phyloP scores from a whole-genome alignment of 2,113 vertebrate species.

The Gulo gulo region DNA sequence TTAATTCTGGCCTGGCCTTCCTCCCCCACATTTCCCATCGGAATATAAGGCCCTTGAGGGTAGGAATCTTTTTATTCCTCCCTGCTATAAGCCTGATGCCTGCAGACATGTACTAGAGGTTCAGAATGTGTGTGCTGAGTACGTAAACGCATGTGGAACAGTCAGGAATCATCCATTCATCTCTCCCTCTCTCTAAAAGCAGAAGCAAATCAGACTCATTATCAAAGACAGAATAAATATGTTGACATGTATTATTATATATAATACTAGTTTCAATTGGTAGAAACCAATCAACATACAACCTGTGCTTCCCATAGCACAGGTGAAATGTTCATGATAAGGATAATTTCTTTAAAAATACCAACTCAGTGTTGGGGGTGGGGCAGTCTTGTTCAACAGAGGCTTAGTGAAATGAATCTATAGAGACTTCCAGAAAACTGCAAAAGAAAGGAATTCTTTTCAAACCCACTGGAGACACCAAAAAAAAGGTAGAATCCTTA shows the following conservation, averaged over 20 bases:
- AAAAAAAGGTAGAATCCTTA: slow-evolving; percentile 44
- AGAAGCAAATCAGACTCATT: not conserved
- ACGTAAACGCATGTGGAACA: not conserved
- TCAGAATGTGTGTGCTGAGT: accelerated
- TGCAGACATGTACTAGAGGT: not conserved
- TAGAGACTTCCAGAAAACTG: slow-evolving; percentile 42
- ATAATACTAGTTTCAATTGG: not conserved
- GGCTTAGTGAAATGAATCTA: slow-evolving; percentile 6
- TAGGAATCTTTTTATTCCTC: not conserved
- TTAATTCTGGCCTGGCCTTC: no score
- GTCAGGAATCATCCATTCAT: not conserved
- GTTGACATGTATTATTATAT: not conserved
- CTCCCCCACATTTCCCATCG: accelerated
- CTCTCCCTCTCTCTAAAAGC: not conserved
- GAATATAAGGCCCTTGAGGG: not conserved
- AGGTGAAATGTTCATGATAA: not conserved
- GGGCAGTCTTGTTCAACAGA: not conserved
- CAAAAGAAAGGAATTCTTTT: slow-evolving; percentile 39
- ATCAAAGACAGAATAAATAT: not conserved
- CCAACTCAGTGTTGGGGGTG: not conserved
- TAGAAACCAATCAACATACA: not conserved
- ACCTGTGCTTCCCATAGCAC: not conserved
- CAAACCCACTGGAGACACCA: not conserved
- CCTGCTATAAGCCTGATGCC: no score
- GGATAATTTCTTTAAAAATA: slow-evolving; percentile 4